phyloP scores from a whole-genome alignment of 2,888 invertebrate genomes.

The Phragmatobia fuliginosa region DNA sequence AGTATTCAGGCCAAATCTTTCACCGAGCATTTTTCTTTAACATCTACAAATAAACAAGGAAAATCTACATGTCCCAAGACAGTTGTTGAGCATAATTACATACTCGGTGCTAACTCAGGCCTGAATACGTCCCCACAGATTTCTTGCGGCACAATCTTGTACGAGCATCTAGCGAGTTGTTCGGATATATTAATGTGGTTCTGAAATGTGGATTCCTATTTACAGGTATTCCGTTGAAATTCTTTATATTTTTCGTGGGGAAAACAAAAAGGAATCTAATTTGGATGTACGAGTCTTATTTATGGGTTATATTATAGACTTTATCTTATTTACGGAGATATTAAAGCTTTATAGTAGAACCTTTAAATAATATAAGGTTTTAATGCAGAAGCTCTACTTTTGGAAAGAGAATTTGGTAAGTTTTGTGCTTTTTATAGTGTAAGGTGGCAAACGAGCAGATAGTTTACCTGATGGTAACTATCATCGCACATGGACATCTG shows the following conservation, averaged over 20 bases:
- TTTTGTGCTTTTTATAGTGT: neutral
- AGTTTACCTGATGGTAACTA: too few relatives aligned
- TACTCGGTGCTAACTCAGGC: slow-evolving; percentile 33
- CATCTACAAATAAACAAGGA: slow-evolving; percentile 35
- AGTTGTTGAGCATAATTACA: slow-evolving; percentile 41
- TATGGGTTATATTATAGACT: neutral
- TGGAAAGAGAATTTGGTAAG: neutral
- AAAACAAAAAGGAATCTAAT: neutral
- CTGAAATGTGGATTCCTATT: slow-evolving; percentile 5
- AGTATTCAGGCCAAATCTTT: slow-evolving; percentile 34
- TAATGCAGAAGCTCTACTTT: neutral
- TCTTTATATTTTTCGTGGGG: neutral
- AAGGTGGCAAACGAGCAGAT: too few relatives aligned
- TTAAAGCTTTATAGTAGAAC: too few relatives aligned
- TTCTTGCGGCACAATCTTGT: slow-evolving; percentile 23
- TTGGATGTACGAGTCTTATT: neutral
- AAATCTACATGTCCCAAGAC: slow-evolving; percentile 40
- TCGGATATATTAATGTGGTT: slow-evolving; percentile 18
- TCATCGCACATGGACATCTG: too few relatives aligned
- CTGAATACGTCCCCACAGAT: slow-evolving; percentile 19
- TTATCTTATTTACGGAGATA: too few relatives aligned
- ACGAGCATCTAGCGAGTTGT: slow-evolving; percentile 17
- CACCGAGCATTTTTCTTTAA: slow-evolving; percentile 21
- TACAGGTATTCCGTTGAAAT: neutral
- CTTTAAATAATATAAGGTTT: neutral